Percentiles rank a stretch among this genome's conserved stretches.
These are phyloP conservation scores for Capitella teleta DNA, from an alignment of 1,140 invertebrate species.

Conservation along the genomic window DNA sequence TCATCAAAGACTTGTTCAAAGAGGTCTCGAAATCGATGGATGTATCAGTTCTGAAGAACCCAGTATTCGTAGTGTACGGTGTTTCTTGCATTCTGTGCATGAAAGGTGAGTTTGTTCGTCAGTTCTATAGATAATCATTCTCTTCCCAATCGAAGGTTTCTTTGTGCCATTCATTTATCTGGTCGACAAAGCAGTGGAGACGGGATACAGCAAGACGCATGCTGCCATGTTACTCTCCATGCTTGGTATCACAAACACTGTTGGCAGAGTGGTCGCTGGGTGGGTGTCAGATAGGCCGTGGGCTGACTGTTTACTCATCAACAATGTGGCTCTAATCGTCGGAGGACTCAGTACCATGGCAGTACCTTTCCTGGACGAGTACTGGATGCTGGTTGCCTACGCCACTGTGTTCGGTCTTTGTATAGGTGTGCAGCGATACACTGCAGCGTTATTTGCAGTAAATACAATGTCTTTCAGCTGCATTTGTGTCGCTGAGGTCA, in stretches of 20 bases:
- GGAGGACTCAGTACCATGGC: slow-evolving; percentile 48
- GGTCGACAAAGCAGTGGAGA: slow-evolving; percentile 36
- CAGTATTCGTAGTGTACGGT: not conserved
- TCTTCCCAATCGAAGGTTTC: slow-evolving; percentile 51
- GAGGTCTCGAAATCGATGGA: not conserved
- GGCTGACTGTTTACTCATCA: slow-evolving; percentile 76
- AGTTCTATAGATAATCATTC: no score
- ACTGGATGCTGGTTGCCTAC: no score
- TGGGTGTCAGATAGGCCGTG: slow-evolving; percentile 44
- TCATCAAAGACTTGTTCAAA: not conserved
- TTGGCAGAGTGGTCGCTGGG: slow-evolving; percentile 47
- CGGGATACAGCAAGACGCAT: slow-evolving; percentile 26
- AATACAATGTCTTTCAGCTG: no score
- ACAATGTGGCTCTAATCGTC: slow-evolving; percentile 77
- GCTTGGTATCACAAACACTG: slow-evolving; percentile 67
- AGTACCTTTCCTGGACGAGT: no score
- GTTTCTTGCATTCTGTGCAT: slow-evolving; percentile 1
- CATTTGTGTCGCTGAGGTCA: no score
- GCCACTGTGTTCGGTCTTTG: no score
- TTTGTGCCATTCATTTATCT: slow-evolving; percentile 89
- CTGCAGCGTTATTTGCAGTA: no score
- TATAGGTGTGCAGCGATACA: no score
- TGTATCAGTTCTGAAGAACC: not conserved
- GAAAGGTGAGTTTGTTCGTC: not conserved
- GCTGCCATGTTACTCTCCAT: slow-evolving; percentile 65